Conservation (phyloP, 2,797 vertebrate genomes). For the Poecilia velifera region DNA sequence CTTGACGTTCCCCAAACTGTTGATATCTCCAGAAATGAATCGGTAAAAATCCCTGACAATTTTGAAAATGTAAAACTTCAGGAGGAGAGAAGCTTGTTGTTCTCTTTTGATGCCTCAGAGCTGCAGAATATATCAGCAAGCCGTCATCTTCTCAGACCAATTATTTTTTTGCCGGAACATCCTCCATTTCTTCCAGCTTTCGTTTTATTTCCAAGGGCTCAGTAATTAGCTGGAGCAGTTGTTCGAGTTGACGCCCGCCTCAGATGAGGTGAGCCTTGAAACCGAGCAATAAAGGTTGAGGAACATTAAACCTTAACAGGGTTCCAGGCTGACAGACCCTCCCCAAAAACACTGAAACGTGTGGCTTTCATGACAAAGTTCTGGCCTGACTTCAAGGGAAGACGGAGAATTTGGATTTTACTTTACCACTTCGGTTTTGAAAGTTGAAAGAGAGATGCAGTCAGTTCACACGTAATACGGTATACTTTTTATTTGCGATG, state of each 20-base stretch:
- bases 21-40: conserved; percentile 8
- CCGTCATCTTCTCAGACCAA: conserved; percentile 43
- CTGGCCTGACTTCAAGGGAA: conserved; percentile 10
- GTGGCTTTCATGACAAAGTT: conserved; percentile 9
- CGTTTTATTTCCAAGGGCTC: conserved; percentile 50
- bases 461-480: not conserved
- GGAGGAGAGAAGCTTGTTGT: not conserved
- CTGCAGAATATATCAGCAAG: conserved; percentile 30
- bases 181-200: conserved; percentile 45
- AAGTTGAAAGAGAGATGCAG: conserved; percentile 3
- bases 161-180: conserved; percentile 57
- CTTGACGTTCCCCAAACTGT: conserved; percentile 2
- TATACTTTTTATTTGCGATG: not conserved
- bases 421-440: not conserved
- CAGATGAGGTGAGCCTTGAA: conserved; percentile 38
- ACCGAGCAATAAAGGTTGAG: conserved; percentile 32
- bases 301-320: conserved; percentile 46
- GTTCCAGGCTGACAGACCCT: conserved; percentile 22
- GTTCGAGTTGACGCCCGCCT: conserved; percentile 22
- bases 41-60: conserved; percentile 21
- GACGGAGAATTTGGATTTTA: not conserved
- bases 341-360: conserved; percentile 8
- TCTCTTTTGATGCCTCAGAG: conserved; percentile 19
- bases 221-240: conserved; percentile 62
- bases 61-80: conserved; percentile 24